phyloP scores from a whole-genome alignment of 2,797 vertebrate genomes.

The Enteromius afrohamiltoni region DNA sequence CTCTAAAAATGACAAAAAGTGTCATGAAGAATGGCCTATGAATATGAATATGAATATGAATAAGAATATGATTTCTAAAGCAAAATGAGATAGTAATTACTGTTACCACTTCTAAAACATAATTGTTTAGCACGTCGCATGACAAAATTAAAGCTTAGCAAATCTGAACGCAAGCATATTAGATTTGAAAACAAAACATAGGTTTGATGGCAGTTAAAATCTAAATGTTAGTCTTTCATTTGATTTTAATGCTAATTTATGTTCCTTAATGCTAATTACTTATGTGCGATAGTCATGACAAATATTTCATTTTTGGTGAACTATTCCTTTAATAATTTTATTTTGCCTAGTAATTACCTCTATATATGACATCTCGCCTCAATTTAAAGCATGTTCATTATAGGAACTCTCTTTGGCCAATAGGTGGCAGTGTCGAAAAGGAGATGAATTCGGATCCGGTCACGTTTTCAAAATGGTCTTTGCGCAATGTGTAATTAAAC shows the following conservation, averaged over 20 bases:
- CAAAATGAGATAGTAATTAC: neutral
- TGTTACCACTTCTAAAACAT: neutral
- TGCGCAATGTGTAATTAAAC: slow-evolving; percentile 11
- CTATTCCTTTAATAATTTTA: neutral
- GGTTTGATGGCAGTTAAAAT: neutral
- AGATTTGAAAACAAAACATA: neutral
- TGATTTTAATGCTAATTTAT: neutral
- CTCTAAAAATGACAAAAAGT: neutral
- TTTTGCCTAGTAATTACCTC: neutral
- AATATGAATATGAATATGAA: too few species aligned
- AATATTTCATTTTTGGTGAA: neutral
- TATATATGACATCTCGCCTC: neutral
- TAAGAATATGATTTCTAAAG: neutral
- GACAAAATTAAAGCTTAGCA: neutral
- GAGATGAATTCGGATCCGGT: neutral
- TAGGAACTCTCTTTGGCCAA: slow-evolving; percentile 28
- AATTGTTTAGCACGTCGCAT: neutral
- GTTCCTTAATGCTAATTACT: neutral
- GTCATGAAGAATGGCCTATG: neutral
- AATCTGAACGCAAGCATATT: neutral
- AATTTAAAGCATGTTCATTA: neutral
- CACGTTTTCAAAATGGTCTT: neutral
- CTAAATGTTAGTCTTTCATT: neutral
- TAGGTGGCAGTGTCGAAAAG: slow-evolving; percentile 53
- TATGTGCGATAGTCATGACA: neutral